Evolutionary conservation across 1,140 invertebrate species (phyloP).

Genomic region (Drosophila albomicans): DNA sequence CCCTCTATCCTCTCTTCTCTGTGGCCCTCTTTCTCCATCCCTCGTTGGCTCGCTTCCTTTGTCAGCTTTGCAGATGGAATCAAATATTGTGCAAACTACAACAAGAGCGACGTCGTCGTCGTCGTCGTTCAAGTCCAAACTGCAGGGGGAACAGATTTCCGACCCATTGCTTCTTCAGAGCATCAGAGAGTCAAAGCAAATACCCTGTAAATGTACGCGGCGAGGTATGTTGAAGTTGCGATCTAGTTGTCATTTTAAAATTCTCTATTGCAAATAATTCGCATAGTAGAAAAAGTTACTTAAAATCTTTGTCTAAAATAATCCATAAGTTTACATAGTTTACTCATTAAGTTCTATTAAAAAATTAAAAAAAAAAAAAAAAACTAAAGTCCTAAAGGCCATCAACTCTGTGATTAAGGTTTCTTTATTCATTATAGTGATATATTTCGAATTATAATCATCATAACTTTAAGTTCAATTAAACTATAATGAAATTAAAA

Average conservation of each 20-base stretch:
- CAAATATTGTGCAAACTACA: constrained; percentile 83
- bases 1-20: neutral
- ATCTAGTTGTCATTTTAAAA: neutral
- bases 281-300: neutral
- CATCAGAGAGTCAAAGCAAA: constrained; percentile 33
- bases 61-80: constrained; percentile 71
- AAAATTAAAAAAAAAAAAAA: no score
- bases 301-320: no score
- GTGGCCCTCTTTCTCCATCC: neutral
- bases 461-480: no score
- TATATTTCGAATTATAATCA: no score
- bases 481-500: no score
- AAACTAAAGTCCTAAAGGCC: no score
- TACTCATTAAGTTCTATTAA: no score
- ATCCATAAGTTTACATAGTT: no score
- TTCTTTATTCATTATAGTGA: no score
- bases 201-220: neutral
- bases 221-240: neutral
- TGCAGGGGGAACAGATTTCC: constrained; percentile 34
- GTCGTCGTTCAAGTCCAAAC: constrained; percentile 72
- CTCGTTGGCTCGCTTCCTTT: constrained; percentile 12
- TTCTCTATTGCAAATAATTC: no score
- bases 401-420: no score
- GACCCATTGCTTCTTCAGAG: constrained; percentile 52
- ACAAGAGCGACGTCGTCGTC: constrained; percentile 55